Evolutionary conservation across 2,888 invertebrate genomes (phyloP).

Genomic region (Noctuana brunneofusca): DNA sequence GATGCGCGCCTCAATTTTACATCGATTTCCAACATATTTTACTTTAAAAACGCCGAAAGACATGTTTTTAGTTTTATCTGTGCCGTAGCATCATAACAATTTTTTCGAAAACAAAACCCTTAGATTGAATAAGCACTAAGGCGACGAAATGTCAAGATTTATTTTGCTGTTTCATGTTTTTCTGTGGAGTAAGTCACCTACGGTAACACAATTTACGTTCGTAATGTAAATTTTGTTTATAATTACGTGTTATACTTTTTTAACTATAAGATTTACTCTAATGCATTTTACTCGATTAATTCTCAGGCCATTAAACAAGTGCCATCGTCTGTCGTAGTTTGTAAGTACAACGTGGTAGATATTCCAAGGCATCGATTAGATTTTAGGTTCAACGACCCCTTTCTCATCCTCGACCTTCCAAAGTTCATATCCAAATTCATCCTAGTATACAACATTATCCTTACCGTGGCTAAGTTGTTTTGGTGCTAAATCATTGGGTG

Average conservation of each 20-base stretch:
- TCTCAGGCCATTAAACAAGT: conserved; percentile 82
- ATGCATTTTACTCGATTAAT: conserved; percentile 82
- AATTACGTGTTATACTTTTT: conserved; percentile 62
- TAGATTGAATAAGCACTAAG: too few species aligned
- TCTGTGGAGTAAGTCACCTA: conserved; percentile 36
- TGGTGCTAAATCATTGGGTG: conserved; percentile 66
- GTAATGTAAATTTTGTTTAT: conserved; percentile 65
- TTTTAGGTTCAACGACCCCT: conserved; percentile 50
- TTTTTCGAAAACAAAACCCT: too few species aligned
- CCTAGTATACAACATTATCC: conserved; percentile 24
- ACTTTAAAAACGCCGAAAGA: too few species aligned
- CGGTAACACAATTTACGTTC: conserved; percentile 57
- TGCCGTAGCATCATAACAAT: too few species aligned
- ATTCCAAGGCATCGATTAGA: conserved; percentile 67
- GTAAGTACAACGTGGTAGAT: conserved; percentile 69
- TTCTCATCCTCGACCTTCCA: conserved; percentile 39
- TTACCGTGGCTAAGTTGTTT: conserved; percentile 38
- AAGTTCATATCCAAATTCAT: conserved; percentile 33
- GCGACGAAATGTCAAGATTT: too few species aligned
- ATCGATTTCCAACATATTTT: too few species aligned
- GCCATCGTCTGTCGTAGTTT: conserved; percentile 78
- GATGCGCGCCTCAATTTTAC: too few species aligned
- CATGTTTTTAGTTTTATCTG: too few species aligned
- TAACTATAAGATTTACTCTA: conserved; percentile 71
- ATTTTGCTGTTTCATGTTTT: neutral